Base-by-base conservation (phyloP, 2,888 invertebrate genomes). In the Unio pictorum region DNA sequence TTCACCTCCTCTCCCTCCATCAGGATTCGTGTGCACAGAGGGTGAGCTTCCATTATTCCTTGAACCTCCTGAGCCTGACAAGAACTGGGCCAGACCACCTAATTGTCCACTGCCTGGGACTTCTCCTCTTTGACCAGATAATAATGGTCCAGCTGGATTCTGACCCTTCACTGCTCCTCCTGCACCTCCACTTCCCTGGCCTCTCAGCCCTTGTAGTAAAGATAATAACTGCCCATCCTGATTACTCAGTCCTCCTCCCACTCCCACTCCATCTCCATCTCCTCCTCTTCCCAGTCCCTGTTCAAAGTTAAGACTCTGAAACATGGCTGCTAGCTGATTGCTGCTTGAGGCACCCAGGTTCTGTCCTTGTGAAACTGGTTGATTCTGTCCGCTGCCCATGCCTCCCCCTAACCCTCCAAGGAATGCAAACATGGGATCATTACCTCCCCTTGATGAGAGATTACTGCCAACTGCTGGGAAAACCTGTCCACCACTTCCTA, bases 401-500 rank as follows among this genome's bases (percentile, higher is more conserved):
- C 28, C 64, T 57, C 57, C 57, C 7, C 55, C 30, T 57, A 64
- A 56, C 18, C 57, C 64, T 11, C 30, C n/a, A 28, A 64, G 57
- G 28, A 64, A 56, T 23, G 64, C 64, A 56, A 23, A 4, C n/a
- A 64, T 18, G 18, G 64, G 64, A 64, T 64, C 64, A n/a, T 64
- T 55, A n/a, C 20, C 55, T 28, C 20, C 30, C 56, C 30, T 55
- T 57, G 28, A 28, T 28, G 7, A 30, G 28, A 23, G 11, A 45
- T 45, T 45, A 45, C 45, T 45, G 45, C 15, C 45, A 15, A 2
- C 45, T 45, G 45, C 45, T 45, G 11, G 45, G 15, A 45, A 45
- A 45, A 11, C 45, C 15, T 45, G 45, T 45, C 45, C 45, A 15
- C 45, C 45, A 45, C 45, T 15, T 45, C 45, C 45, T 45, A 45